Conservation (phyloP, 2,113 vertebrate species). For the Eptesicus fuscus region DNA sequence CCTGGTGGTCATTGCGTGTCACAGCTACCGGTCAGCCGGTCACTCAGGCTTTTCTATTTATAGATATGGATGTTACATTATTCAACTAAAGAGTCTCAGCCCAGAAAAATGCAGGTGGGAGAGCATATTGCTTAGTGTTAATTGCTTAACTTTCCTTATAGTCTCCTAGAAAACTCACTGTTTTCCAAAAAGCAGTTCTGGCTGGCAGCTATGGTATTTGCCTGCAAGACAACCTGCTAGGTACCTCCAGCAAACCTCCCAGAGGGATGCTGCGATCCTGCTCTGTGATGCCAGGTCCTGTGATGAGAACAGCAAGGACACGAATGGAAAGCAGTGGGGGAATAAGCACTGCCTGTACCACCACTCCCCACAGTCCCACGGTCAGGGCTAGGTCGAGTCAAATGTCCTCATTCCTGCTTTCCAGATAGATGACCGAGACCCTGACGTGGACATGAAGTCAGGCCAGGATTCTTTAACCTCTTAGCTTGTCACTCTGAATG, state of each 20-base stretch:
- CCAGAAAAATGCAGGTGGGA: background rate
- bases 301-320: background rate
- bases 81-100: background rate
- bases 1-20: no score
- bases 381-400: background rate
- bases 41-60: background rate
- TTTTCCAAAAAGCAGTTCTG: background rate
- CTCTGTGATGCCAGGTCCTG: background rate
- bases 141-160: background rate
- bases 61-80: background rate
- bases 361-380: background rate
- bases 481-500: background rate
- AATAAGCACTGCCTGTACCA: background rate
- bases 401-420: background rate
- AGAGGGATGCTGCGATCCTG: background rate
- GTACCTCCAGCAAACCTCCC: background rate
- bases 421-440: background rate
- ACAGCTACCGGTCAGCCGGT: no score
- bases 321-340: background rate
- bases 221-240: background rate
- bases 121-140: background rate
- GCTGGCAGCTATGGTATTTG: background rate
- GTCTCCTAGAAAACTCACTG: background rate
- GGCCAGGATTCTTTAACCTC: background rate
- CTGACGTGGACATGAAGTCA: background rate